Base-by-base conservation (phyloP, 2,888 invertebrate species). In the Leucania comma region DNA sequence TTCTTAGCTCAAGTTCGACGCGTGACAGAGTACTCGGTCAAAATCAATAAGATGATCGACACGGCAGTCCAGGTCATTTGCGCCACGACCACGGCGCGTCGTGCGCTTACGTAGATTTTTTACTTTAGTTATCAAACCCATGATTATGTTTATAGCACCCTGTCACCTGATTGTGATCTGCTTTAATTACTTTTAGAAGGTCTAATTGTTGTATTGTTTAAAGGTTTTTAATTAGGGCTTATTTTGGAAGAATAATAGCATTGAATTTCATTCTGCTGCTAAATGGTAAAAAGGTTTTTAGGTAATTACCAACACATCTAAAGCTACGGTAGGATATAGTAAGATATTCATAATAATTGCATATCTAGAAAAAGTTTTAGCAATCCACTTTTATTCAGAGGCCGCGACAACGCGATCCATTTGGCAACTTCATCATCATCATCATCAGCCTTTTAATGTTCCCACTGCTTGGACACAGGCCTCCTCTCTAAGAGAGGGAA, bases 71-170 rank as follows among this genome's bases (percentile, higher is more conserved):
- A 82, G 89, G 89, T 86, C 89, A 81, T 74, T 62, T 59, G 76
- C 66, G 69, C 82, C 89, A 89, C 89, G 88, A 86, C 79, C 86
- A 86, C 86, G 87, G 83, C 24, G n/a, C 50, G 57, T 87, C 89
- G 89, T 89, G 89, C 81, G 72, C 48, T 51, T 60, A 53, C 51
- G 12, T 56, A 46, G 9, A 68, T 67, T 74, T 77, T 81, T 77
- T 67, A 53, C 59, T 48, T 72, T 32, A 42, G 78, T 80, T 70
- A 76, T 73, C 73, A 68, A 60, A 78, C 67, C 57, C 56, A n/a
- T 60, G 68, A 67, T 84, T 84, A 74, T 73, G 57, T 84, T 86
- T 75, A 75, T 78, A 61, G 67, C 72, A 53, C 48, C 69, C 60
- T 76, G 76, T 80, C 82, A n/a, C 59, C 42, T 35, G 60, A 75